Conservation (phyloP, 2,888 invertebrate species). For the Hofmannophila pseudospretella region DNA sequence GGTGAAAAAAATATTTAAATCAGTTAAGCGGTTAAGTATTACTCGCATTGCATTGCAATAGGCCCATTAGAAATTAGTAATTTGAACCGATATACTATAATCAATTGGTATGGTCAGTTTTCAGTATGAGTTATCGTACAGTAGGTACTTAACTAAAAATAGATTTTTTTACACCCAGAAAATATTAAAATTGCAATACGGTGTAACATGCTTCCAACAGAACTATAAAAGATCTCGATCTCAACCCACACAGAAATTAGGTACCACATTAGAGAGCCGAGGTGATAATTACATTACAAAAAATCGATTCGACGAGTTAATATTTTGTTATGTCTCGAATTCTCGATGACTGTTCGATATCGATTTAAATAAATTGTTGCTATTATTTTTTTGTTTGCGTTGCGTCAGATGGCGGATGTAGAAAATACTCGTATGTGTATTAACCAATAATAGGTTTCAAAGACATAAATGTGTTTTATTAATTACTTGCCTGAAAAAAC, state of each 20-base stretch:
- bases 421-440: too few relatives aligned
- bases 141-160: too few relatives aligned
- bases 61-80: too few relatives aligned
- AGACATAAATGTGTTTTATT: slow-evolving; percentile 5
- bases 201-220: slow-evolving; percentile 44
- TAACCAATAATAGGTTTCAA: too few relatives aligned
- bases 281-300: slow-evolving; percentile 75
- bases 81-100: too few relatives aligned
- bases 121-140: too few relatives aligned
- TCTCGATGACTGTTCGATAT: slow-evolving; percentile 48
- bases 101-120: too few relatives aligned
- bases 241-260: slow-evolving; percentile 73
- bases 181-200: slow-evolving; percentile 16
- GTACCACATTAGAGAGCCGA: slow-evolving; percentile 67
- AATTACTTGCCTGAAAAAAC: not conserved
- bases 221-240: slow-evolving; percentile 59
- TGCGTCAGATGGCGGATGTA: slow-evolving; percentile 19
- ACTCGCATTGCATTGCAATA: too few relatives aligned
- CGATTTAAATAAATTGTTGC: slow-evolving; percentile 39
- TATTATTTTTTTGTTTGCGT: slow-evolving; percentile 25
- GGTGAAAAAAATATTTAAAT: too few relatives aligned
- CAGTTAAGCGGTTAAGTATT: too few relatives aligned
- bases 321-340: slow-evolving; percentile 57
- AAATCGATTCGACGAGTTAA: slow-evolving; percentile 66
- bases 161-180: too few relatives aligned